A percentile compares a stretch with the other conserved stretches of the same genome.
phyloP scores from a whole-genome alignment of 1,140 invertebrate genomes.

The Megalopta genalis region DNA sequence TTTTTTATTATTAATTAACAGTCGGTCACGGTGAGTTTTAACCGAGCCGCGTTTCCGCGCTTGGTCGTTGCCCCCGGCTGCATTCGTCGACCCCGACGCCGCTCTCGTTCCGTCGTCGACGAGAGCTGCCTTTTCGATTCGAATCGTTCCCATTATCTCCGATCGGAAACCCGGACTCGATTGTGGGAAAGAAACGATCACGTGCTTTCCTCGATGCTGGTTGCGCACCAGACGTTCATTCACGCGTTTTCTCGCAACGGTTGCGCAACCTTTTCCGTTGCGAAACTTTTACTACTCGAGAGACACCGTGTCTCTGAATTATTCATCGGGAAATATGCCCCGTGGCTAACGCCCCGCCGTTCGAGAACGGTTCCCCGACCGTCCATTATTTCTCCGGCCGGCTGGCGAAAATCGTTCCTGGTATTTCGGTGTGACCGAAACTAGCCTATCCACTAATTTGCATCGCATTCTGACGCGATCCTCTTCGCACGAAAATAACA shows the following conservation, averaged over 20 bases:
- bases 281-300: conserved; percentile 34
- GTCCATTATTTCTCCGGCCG: no score
- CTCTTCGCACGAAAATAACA: no score
- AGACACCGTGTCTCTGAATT: conserved; percentile 23
- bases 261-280: conserved; percentile 23
- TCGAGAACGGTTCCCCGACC: not conserved
- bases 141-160: no score
- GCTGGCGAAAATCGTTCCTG: no score
- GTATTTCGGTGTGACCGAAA: no score
- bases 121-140: no score
- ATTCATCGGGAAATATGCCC: conserved; percentile 38
- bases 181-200: not conserved
- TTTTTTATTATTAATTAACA: conserved; percentile 30
- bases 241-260: not conserved
- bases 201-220: not conserved
- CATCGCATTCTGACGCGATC: no score
- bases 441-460: no score
- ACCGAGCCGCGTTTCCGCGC: not conserved
- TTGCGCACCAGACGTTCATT: not conserved
- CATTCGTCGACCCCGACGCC: not conserved
- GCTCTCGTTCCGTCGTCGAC: no score
- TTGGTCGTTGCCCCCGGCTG: not conserved
- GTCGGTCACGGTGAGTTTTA: not conserved
- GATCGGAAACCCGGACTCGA: not conserved
- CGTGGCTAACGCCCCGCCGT: not conserved